Percentiles rank a stretch among this genome's conserved stretches.
Conservation (phyloP, 1,140 invertebrate species). For the Sipha flava region DNA sequence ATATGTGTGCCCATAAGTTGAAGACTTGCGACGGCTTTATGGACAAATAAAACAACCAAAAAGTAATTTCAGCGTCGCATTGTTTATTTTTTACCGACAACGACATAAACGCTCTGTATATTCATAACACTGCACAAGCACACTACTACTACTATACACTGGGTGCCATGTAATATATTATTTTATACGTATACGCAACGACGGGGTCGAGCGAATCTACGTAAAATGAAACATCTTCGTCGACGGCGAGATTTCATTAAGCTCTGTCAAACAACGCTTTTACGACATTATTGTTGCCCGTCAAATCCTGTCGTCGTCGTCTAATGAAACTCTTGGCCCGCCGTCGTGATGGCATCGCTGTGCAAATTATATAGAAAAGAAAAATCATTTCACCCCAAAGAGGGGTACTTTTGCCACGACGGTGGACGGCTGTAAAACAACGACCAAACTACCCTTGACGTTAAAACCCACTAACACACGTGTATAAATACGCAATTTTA, state of each 20-base stretch:
- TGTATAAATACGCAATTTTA: too few relatives aligned
- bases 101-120: too few relatives aligned
- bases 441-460: neutral
- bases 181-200: neutral
- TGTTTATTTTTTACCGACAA: too few relatives aligned
- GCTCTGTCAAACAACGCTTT: slow-evolving; percentile 10
- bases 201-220: neutral
- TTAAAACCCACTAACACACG: neutral
- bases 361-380: neutral
- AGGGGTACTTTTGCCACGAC: neutral
- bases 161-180: neutral
- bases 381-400: neutral
- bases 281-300: slow-evolving; percentile 12
- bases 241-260: slow-evolving; percentile 14
- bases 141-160: too few relatives aligned
- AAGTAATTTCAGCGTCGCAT: too few relatives aligned
- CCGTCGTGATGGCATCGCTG: neutral
- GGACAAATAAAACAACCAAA: too few relatives aligned
- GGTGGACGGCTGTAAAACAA: slow-evolving; percentile 7
- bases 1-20: too few relatives aligned
- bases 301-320: neutral
- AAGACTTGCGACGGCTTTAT: too few relatives aligned
- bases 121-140: too few relatives aligned
- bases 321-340: neutral
- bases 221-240: neutral